Percentiles rank a stretch among this genome's conserved stretches.
phyloP scores from a whole-genome alignment of 2,888 invertebrate species.

The Drosophila paranaensis region DNA sequence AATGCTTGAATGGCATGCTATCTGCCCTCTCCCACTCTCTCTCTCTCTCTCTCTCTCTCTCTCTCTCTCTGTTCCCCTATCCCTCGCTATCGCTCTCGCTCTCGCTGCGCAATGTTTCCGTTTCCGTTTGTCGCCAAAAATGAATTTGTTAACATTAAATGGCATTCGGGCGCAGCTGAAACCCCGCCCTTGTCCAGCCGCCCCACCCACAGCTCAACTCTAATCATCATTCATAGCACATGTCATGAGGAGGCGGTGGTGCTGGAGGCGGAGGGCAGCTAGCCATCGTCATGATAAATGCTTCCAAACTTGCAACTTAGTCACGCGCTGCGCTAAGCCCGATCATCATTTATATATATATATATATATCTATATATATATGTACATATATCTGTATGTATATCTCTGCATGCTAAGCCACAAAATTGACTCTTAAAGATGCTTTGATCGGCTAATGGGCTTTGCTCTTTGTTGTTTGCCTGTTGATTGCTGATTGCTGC shows the following conservation, averaged over 20 bases:
- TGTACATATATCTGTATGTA: conserved; percentile 5
- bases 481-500: conserved; percentile 36
- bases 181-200: background rate
- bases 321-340: conserved; percentile 48
- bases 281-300: conserved; percentile 59
- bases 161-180: conserved; percentile 43
- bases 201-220: background rate
- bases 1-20: background rate
- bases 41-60: no score
- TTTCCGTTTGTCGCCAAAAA: conserved; percentile 67
- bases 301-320: conserved; percentile 54
- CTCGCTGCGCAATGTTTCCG: conserved; percentile 43
- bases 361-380: conserved; percentile 4
- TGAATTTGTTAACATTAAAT: conserved; percentile 74
- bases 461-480: conserved; percentile 31
- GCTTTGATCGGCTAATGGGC: conserved; percentile 60
- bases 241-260: conserved; percentile 13
- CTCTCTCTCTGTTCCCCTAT: no score
- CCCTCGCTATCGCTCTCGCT: background rate
- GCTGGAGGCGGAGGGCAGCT: conserved; percentile 14
- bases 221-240: conserved; percentile 50
- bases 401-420: conserved; percentile 23
- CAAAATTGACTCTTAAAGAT: conserved; percentile 48
- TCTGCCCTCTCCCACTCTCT: background rate
- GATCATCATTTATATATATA: conserved; percentile 43